Evolutionary conservation across 37 sponge, comb jelly and placozoan genomes (phyloP).

Genomic region (Chondrilla cf. caribensis): DNA sequence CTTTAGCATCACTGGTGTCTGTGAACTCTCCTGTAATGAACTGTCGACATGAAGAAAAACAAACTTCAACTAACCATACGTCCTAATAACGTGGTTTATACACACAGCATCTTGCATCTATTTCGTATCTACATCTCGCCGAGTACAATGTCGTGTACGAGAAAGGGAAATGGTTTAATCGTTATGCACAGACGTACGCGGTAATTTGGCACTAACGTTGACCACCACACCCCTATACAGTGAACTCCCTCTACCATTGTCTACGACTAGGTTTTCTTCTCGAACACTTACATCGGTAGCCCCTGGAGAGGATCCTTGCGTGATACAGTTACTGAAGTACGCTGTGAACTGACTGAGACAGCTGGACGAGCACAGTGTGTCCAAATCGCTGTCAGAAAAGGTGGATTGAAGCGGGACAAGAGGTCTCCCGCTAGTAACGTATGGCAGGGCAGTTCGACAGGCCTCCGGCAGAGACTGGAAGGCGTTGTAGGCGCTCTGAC

Average conservation of each 20-base stretch:
- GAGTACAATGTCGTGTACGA: too few relatives aligned
- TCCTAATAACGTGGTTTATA: too few relatives aligned
- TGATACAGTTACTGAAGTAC: constrained; percentile 2
- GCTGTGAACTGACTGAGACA: background rate
- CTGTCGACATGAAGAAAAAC: background rate
- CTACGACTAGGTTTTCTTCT: too few relatives aligned
- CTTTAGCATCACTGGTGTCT: background rate
- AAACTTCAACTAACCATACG: too few relatives aligned
- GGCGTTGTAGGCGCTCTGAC: background rate
- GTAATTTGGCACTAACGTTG: too few relatives aligned
- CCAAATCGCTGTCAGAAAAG: background rate
- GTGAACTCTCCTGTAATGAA: background rate
- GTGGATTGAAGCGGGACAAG: background rate
- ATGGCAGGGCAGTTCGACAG: background rate
- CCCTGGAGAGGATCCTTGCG: background rate
- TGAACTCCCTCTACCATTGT: too few relatives aligned
- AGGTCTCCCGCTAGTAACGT: background rate
- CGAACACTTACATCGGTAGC: background rate
- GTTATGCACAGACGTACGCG: too few relatives aligned
- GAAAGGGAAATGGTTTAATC: too few relatives aligned
- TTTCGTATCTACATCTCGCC: too few relatives aligned
- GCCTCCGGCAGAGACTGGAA: background rate
- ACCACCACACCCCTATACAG: too few relatives aligned
- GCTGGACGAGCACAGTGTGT: constrained; percentile 1
- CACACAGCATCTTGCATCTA: too few relatives aligned